A percentile compares a stretch with the other conserved stretches of the same genome.
Evolutionary conservation across 2,888 invertebrate genomes (phyloP).

Genomic region (Yponomeuta malinellus): DNA sequence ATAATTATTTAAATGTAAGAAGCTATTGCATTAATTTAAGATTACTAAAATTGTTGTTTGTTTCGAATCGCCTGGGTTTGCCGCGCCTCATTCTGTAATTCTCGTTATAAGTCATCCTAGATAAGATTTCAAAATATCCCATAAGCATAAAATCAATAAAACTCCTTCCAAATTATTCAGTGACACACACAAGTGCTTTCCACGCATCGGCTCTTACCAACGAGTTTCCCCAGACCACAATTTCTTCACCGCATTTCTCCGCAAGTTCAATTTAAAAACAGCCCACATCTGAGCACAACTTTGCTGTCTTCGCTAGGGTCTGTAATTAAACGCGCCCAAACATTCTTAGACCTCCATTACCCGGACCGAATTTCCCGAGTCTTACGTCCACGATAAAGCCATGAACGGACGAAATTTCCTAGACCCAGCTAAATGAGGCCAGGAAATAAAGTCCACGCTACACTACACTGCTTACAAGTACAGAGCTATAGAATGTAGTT

Average conservation of each 20-base stretch:
- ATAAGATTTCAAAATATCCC: too few species aligned
- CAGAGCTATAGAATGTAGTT: neutral
- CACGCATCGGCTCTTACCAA: neutral
- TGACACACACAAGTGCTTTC: too few species aligned
- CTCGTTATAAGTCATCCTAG: too few species aligned
- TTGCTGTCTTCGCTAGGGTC: conserved; percentile 7
- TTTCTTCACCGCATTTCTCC: neutral
- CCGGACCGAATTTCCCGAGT: conserved; percentile 37
- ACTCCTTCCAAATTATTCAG: too few species aligned
- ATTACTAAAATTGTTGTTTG: too few species aligned
- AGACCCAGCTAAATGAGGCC: conserved; percentile 17
- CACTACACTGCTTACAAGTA: neutral
- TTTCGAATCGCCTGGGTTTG: too few species aligned
- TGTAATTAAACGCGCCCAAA: conserved; percentile 30
- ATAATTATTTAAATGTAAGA: too few species aligned
- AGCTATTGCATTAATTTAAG: too few species aligned
- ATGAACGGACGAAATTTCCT: conserved; percentile 19
- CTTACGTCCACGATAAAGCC: conserved; percentile 25
- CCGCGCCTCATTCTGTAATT: too few species aligned
- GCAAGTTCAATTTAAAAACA: conserved; percentile 29
- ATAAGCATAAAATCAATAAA: too few species aligned
- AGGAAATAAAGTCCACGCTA: neutral
- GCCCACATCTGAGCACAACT: neutral
- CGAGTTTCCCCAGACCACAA: neutral
- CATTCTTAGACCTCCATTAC: conserved; percentile 50